phyloP scores from a whole-genome alignment of 2,888 invertebrate species.

The Ochropleura leucogaster region DNA sequence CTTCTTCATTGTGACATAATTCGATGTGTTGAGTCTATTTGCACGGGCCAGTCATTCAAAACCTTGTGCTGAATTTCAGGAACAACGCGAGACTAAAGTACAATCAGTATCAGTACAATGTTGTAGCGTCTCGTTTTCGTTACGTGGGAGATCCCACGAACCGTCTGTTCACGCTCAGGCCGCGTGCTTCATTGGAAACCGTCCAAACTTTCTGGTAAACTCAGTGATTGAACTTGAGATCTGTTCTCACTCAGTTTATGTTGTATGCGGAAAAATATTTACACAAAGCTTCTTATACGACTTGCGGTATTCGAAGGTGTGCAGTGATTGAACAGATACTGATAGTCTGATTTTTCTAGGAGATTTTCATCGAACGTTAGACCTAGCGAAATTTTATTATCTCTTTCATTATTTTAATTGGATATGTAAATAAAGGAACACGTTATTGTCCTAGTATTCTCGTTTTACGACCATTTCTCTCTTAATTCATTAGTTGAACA shows the following conservation, averaged over 20 bases:
- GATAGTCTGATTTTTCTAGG: background rate
- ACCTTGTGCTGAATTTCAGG: constrained; percentile 62
- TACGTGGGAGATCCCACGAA: constrained; percentile 65
- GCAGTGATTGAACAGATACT: background rate
- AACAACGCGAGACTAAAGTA: constrained; percentile 56
- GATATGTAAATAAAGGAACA: background rate
- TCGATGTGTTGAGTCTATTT: constrained; percentile 44
- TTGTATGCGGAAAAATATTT: constrained; percentile 38
- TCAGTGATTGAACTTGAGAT: constrained; percentile 63
- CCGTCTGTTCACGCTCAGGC: constrained; percentile 56
- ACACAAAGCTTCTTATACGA: constrained; percentile 16
- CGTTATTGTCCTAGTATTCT: background rate
- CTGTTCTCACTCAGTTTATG: constrained; percentile 22
- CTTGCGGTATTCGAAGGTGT: constrained; percentile 7
- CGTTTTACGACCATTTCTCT: background rate
- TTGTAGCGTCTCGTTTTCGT: constrained; percentile 45
- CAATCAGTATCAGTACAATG: constrained; percentile 51
- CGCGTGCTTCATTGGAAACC: constrained; percentile 62
- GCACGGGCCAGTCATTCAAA: constrained; percentile 38
- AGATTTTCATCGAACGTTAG: background rate
- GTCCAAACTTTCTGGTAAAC: constrained; percentile 61
- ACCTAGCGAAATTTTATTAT: background rate
- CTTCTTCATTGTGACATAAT: constrained; percentile 45
- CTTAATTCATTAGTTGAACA: background rate
- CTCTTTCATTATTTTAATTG: background rate